A percentile compares a stretch with the other conserved stretches of the same genome.
phyloP scores from a whole-genome alignment of 2,797 vertebrate species.

The Artibeus jamaicensis region DNA sequence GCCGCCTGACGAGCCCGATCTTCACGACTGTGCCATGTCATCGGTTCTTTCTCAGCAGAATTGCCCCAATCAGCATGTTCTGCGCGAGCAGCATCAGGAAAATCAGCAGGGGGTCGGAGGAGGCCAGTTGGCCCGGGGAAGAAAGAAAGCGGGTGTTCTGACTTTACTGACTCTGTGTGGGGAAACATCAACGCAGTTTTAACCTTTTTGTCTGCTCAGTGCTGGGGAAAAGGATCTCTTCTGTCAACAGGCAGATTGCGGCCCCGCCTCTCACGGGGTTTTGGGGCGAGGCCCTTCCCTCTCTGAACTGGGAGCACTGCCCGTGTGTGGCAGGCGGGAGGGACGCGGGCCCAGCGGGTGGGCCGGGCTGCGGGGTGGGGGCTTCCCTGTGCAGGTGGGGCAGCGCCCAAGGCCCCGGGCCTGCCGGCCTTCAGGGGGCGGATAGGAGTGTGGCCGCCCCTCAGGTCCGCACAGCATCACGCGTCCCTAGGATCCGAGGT shows the following conservation, averaged over 20 bases:
- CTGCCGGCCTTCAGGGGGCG: neutral
- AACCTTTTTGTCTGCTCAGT: neutral
- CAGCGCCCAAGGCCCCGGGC: neutral
- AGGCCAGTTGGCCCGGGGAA: neutral
- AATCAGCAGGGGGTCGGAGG: neutral
- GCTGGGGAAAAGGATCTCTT: neutral
- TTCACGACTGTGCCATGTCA: constrained; percentile 20
- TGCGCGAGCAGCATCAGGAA: neutral
- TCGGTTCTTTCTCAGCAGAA: neutral
- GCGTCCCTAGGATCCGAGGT: neutral
- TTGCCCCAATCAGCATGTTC: constrained; percentile 36
- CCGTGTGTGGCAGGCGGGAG: no score
- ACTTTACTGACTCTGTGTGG: neutral
- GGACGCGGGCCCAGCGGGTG: neutral
- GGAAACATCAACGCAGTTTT: neutral
- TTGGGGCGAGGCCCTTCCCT: neutral
- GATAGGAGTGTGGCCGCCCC: neutral
- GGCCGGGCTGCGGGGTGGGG: neutral
- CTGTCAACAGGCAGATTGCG: neutral
- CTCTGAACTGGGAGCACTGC: no score
- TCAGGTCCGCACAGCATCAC: neutral
- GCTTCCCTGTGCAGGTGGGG: neutral
- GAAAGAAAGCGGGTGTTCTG: neutral
- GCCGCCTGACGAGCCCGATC: no score
- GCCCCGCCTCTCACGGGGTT: neutral